Base-by-base conservation (phyloP, 1,140 invertebrate species). In the Heliconius himera region DNA sequence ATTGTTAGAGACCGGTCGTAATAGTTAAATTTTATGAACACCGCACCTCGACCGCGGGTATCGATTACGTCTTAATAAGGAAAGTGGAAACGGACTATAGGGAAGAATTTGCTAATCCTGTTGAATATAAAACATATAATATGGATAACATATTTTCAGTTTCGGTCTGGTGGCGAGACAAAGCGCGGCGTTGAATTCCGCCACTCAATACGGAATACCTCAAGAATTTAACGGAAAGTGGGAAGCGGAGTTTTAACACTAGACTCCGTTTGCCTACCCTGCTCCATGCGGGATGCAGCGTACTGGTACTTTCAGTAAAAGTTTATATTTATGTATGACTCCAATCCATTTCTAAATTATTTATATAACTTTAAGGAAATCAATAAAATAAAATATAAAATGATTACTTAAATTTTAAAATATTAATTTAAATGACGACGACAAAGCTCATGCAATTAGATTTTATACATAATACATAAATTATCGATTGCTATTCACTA, bases 21-120 rank as follows among this genome's bases (percentile, higher is more conserved):
- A 76, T 56, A 75, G 71, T 79, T 60, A 79, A 79, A 79, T 79
- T 79, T 79, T 79, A 79, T 79, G 71, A 60, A 49, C 56, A 71
- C 73, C 46, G 75, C 73, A 56, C 70, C 74, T 76, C 78, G 74
- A 66, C 49, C 66, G 74, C 78, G 41, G 38, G 49, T 38, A 70
- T 41, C 72, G 74, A 29, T 75, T 60, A 75, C 74, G 22, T 56
- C 73, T 75, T 33, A 75, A 75, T 60, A 75, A 60, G 54, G 74
- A 75, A 75, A 60, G 54, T 60, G 54, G 29, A 75, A 60, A 41
- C 56, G 51, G 29, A 60, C 51, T 75, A 22, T 60, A 60, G 54
- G 54, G 9, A 60, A 11, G 54, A 22, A 60, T 11, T 60, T 60
- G 54, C 20, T 60, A 8, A 9, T 22, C 54, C 54, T 56, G 51